Base-by-base conservation (phyloP, 2,888 invertebrate species). In the Celastrina argiolus region DNA sequence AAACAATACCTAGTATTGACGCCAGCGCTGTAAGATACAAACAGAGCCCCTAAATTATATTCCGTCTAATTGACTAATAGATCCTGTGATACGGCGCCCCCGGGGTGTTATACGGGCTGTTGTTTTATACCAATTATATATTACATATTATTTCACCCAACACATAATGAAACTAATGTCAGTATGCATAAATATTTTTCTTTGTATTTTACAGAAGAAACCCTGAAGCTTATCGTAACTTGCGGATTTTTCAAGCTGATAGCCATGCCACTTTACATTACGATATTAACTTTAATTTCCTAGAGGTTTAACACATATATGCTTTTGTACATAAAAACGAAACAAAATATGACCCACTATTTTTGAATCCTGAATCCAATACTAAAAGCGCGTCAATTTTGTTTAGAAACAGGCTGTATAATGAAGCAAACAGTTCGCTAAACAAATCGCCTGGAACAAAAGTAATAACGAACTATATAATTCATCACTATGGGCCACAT, bases 391-490 rank as follows among this genome's bases (percentile, higher is more conserved):
- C 16, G 16, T 7, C 2, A 41, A 8, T 16, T 18, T 12, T 10
- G 36, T 10, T 45, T 10, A 2, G 3, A 12, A 51, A 12, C 51
- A 51, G 12, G 4, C 51, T 51, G 51, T 51, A 51, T 51, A 22
- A 14, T 4, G 22, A 5, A 22, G 16, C 8, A 12, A 51, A 51
- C 22, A 51, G 51, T 51, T 51, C 22, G 22, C 51, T 12, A 51
- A 51, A 51, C 51, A 51, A 51, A 51, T 51, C 51, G 51, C 22
- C 16, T 5, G 51, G 12, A 51, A 51, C 51, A 12, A 51, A 51
- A 51, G 51, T 51, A 51, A 51, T 51, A 51, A 51, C 12, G 51
- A 51, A 51, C 51, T 22, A 51, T 51, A 51, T 51, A 51, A 51
- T 51, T 51, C 51, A 51, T 51, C 22, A 51, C 51, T 51, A 51